Evolutionary conservation across 2,797 vertebrate genomes (phyloP).

Genomic region (Masticophis lateralis): DNA sequence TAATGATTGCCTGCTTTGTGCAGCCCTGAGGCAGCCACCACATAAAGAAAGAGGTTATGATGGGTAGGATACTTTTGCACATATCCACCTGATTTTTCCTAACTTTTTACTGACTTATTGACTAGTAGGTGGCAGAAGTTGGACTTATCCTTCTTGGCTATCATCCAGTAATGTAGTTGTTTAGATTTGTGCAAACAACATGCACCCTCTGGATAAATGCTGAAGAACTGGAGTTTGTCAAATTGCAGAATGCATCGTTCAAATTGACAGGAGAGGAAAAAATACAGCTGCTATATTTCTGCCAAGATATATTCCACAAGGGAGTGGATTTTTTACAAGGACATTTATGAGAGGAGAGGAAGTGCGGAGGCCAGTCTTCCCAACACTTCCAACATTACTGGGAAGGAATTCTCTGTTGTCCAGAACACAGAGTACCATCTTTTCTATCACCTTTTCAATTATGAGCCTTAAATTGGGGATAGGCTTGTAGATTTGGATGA

Average conservation of each 20-base stretch:
- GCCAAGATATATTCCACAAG: not conserved
- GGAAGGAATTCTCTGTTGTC: not conserved
- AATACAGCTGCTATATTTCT: not conserved
- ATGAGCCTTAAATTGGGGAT: not conserved
- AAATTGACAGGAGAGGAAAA: not conserved
- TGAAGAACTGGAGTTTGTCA: not conserved
- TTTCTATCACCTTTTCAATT: not conserved
- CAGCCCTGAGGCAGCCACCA: not conserved
- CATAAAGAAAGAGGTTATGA: not conserved
- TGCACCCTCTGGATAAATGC: not conserved
- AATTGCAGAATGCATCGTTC: not conserved
- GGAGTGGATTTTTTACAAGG: not conserved
- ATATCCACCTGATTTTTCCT: not conserved
- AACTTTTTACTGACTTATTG: not conserved
- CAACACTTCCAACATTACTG: not conserved
- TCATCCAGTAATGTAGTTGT: not conserved
- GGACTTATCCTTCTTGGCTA: not conserved
- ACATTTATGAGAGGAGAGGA: not conserved
- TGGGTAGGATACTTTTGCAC: not conserved
- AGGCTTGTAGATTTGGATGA: not conserved
- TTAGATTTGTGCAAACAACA: not conserved
- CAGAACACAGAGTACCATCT: not conserved
- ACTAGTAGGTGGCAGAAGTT: not conserved
- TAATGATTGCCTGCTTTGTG: not conserved
- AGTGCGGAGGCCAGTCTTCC: not conserved